A percentile compares a stretch with the other conserved stretches of the same genome.
phyloP scores from a whole-genome alignment of 2,113 vertebrate species.

The Mustela lutreola region DNA sequence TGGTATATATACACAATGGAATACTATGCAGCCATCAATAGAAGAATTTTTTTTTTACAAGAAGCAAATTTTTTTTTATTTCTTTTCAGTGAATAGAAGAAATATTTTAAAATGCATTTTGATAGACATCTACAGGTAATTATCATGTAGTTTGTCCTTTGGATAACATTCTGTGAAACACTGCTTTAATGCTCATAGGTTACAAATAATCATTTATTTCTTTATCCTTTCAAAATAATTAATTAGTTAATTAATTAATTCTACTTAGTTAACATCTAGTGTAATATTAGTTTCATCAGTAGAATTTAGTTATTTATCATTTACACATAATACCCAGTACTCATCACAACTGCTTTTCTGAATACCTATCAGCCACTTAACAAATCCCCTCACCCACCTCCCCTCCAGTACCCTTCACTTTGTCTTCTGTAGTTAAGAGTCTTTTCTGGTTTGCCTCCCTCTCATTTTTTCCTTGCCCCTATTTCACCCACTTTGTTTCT shows the following conservation, averaged over 20 bases:
- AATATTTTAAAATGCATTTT: background rate
- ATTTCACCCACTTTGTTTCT: no score
- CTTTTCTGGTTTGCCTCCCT: no score
- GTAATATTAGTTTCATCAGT: background rate
- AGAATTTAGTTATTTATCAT: background rate
- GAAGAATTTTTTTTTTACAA: no score
- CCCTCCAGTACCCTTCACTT: background rate
- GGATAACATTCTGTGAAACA: background rate
- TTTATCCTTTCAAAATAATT: slow-evolving; percentile 30
- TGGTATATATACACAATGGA: no score
- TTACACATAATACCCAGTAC: background rate
- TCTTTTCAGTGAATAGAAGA: background rate
- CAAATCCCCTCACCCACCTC: background rate
- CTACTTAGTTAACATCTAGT: no score
- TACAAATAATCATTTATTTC: slow-evolving; percentile 10
- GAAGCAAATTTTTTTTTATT: no score
- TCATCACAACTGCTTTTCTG: background rate
- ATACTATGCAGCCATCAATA: no score
- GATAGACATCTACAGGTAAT: background rate
- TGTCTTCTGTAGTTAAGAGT: background rate
- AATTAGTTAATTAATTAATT: no score
- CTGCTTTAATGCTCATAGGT: background rate
- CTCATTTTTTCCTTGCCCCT: no score
- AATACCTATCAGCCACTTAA: background rate
- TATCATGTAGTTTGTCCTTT: background rate